These are phyloP conservation scores for Chrysaora quinquecirrha DNA, from an alignment of 30 jellyfish, hydroid and myxozoan genomes.

Conservation along the genomic window DNA sequence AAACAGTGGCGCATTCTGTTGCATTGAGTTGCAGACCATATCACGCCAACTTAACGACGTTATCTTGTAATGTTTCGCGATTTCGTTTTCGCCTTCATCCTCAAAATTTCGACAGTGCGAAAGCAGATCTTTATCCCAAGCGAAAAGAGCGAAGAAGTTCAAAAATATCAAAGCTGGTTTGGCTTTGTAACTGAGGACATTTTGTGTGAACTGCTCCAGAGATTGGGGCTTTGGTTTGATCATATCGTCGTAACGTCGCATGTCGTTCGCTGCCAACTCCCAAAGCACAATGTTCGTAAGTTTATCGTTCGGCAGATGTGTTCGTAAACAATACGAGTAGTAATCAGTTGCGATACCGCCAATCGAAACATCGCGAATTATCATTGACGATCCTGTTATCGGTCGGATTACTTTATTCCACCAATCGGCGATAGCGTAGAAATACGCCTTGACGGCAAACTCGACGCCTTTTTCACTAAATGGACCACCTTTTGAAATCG, in stretches of 20 bases:
- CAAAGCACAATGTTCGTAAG: constrained; percentile 94
- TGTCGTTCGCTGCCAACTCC: constrained; percentile 98
- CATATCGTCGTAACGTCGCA: constrained; percentile 92
- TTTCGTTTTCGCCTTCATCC: constrained; percentile 97
- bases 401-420: constrained; percentile 99
- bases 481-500: constrained; percentile 99
- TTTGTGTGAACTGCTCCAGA: constrained; percentile 96
- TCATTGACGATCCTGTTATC: constrained; percentile 98
- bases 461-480: constrained; percentile 98
- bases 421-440: constrained; percentile 99
- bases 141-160: constrained; percentile 93
- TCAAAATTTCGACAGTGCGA: constrained; percentile 97
- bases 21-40: constrained; percentile 93
- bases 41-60: constrained; percentile 98
- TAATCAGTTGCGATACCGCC: constrained; percentile 99
- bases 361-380: constrained; percentile 95
- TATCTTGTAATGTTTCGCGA: constrained; percentile 96
- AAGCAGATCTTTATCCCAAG: constrained; percentile 94
- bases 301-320: constrained; percentile 95
- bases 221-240: constrained; percentile 87
- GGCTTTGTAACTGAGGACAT: constrained; percentile 92
- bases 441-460: constrained; percentile 88
- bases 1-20: constrained; percentile 89
- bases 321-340: constrained; percentile 92
- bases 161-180: constrained; percentile 92